Evolutionary conservation across 2,797 vertebrate genomes (phyloP).

Genomic region (Sitta carolinensis): DNA sequence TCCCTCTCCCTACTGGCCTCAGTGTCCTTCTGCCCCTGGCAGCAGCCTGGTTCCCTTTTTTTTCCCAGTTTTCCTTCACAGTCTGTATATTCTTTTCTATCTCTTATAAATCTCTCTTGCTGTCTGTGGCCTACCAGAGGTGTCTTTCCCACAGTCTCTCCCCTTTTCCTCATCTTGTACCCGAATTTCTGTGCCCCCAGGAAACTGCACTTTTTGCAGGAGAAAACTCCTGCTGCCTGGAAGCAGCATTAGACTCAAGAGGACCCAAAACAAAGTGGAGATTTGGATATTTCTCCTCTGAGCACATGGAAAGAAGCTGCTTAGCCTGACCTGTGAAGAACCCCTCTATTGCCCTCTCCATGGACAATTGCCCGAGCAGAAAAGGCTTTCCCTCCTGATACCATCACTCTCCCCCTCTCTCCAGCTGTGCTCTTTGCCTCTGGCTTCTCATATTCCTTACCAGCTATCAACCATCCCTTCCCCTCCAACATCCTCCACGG

Average conservation of each 20-base stretch:
- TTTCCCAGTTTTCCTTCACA: fast-evolving
- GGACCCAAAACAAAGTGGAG: neutral
- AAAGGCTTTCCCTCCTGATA: neutral
- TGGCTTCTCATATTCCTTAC: neutral
- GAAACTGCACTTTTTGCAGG: neutral
- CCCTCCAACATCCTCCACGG: neutral
- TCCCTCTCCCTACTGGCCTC: neutral
- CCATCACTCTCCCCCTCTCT: neutral
- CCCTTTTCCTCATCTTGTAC: neutral
- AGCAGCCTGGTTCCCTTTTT: neutral
- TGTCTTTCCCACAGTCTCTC: neutral
- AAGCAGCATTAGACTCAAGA: neutral
- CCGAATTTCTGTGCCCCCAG: neutral
- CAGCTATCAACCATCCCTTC: neutral
- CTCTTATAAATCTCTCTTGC: neutral
- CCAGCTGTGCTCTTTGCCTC: neutral
- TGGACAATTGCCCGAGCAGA: neutral
- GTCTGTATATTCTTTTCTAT: neutral
- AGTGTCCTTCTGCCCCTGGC: neutral
- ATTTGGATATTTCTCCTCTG: neutral
- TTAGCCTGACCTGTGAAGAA: neutral
- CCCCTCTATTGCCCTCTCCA: neutral
- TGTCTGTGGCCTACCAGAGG: neutral
- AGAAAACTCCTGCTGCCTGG: neutral
- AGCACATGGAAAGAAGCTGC: neutral